Evolutionary conservation across 2,113 vertebrate genomes (phyloP).

Genomic region (Callorhinus ursinus): DNA sequence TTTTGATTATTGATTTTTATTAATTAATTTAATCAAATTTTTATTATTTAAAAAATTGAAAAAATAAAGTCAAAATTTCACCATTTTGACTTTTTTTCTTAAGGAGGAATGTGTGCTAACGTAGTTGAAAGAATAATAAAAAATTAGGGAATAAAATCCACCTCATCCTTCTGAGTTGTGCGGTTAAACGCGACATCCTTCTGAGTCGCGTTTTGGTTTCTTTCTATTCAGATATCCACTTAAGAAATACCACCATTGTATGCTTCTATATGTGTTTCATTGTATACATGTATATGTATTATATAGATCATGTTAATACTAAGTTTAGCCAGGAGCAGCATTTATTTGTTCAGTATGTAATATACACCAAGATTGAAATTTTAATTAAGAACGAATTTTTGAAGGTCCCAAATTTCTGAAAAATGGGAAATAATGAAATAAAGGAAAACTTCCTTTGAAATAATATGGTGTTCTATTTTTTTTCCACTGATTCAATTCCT

Average conservation of each 20-base stretch:
- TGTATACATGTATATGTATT: not conserved
- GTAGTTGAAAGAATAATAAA: not conserved
- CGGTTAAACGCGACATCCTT: not conserved
- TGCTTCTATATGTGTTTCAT: not conserved
- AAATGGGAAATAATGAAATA: not conserved
- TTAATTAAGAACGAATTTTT: not conserved
- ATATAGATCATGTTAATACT: not conserved
- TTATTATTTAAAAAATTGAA: not conserved
- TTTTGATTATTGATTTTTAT: not conserved
- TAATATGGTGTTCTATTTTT: not conserved
- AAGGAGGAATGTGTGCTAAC: not conserved
- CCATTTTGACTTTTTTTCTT: not conserved
- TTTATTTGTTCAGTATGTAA: not conserved
- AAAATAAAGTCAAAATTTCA: not conserved
- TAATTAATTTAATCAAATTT: not conserved
- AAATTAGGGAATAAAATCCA: not conserved
- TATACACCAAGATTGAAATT: not conserved
- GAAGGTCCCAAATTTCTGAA: not conserved
- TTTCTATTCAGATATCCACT: not conserved
- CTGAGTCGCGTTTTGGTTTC: not conserved
- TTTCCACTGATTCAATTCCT: not conserved
- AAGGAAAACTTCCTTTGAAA: not conserved
- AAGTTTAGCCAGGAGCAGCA: not conserved
- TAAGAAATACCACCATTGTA: not conserved
- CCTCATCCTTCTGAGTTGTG: not conserved